phyloP scores from a whole-genome alignment of 1,140 invertebrate genomes.

The Euura lappo region DNA sequence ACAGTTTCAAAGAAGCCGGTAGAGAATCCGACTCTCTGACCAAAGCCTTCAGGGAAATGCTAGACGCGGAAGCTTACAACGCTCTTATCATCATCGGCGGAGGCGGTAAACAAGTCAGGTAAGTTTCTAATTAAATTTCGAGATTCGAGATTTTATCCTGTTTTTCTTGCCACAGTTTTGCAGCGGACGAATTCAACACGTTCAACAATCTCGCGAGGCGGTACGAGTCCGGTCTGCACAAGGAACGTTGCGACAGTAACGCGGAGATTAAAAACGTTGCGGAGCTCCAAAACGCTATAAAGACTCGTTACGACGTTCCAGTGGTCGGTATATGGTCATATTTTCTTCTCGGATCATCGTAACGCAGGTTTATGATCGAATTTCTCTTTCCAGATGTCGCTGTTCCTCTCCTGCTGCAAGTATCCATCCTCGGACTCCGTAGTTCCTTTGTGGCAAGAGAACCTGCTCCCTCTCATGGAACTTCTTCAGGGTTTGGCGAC shows the following conservation, averaged over 20 bases:
- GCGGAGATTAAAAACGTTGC: constrained; percentile 36
- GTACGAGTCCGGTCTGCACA: constrained; percentile 40
- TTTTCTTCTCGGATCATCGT: neutral
- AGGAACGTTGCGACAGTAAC: constrained; percentile 44
- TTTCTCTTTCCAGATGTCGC: constrained; percentile 41
- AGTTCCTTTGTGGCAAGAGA: constrained; percentile 76
- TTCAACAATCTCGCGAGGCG: constrained; percentile 63
- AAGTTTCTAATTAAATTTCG: constrained; percentile 34
- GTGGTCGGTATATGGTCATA: constrained; percentile 38
- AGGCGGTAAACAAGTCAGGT: constrained; percentile 65
- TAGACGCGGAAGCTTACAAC: constrained; percentile 66
- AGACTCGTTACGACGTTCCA: constrained; percentile 41
- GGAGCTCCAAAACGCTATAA: constrained; percentile 44
- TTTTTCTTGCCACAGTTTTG: constrained; percentile 47
- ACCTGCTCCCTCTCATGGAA: constrained; percentile 72
- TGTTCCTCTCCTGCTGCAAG: constrained; percentile 76
- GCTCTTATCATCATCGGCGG: constrained; percentile 69
- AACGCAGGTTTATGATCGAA: too few species aligned
- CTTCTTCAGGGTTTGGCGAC: constrained; percentile 59
- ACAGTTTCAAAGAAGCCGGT: constrained; percentile 51
- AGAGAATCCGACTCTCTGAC: constrained; percentile 55
- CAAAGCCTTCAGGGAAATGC: constrained; percentile 64
- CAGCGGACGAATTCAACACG: constrained; percentile 46
- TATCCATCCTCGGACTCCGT: constrained; percentile 73
- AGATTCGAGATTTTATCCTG: neutral